Evolutionary conservation across 2,113 vertebrate species (phyloP).

Genomic region (Sinocyclocheilus anophthalmus): DNA sequence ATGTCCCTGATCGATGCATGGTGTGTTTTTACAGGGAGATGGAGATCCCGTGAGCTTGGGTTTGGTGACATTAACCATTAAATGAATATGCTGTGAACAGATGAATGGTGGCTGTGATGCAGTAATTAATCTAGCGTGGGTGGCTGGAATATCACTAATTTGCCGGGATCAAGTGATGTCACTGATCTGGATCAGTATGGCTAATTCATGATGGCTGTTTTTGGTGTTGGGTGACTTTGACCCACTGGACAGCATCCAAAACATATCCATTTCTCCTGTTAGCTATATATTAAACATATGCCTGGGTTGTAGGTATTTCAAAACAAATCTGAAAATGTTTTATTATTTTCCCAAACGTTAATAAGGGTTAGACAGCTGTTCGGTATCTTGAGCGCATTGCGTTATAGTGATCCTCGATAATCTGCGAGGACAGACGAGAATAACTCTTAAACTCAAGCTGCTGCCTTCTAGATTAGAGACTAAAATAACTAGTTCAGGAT

Average conservation of each 20-base stretch:
- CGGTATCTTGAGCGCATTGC: too few relatives aligned
- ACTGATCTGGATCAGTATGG: slow-evolving; percentile 35
- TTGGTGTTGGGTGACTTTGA: slow-evolving; percentile 45
- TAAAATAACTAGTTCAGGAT: background rate
- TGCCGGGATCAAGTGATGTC: slow-evolving; percentile 45
- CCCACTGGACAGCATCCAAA: slow-evolving; percentile 38
- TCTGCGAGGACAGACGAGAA: background rate
- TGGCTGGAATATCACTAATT: slow-evolving; percentile 22
- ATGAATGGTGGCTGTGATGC: slow-evolving; percentile 29
- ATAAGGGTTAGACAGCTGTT: background rate
- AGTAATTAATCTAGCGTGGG: background rate
- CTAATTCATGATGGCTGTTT: slow-evolving; percentile 47
- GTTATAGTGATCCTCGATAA: background rate
- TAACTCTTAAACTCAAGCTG: background rate
- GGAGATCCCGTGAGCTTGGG: background rate
- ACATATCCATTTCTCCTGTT: slow-evolving; percentile 36
- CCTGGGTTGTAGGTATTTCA: background rate
- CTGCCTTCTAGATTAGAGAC: background rate
- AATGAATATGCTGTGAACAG: background rate
- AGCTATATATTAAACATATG: background rate
- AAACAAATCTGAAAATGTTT: background rate
- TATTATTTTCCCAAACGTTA: background rate
- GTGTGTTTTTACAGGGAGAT: background rate
- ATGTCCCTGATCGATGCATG: too few relatives aligned
- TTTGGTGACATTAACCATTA: background rate